Conservation (phyloP, 2,888 invertebrate species). For the Cataglyphis rosenhaueri region DNA sequence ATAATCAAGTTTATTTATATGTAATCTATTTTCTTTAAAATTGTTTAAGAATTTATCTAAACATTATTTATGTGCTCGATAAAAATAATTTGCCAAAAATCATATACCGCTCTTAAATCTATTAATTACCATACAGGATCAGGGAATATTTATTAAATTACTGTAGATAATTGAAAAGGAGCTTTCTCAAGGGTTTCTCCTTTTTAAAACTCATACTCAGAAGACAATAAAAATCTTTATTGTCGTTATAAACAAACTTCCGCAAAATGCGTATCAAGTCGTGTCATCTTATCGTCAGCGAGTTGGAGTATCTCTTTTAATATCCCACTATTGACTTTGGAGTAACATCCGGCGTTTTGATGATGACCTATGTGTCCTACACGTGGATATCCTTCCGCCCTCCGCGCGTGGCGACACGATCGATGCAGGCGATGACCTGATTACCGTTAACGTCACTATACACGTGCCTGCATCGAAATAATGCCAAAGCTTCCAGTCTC, state of each 20-base stretch:
- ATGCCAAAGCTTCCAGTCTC: conserved; percentile 58
- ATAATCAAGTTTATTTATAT: neutral
- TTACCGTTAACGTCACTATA: conserved; percentile 66
- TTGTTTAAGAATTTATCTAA: neutral
- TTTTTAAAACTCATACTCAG: neutral
- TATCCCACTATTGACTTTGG: conserved; percentile 22
- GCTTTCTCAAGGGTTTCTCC: too few species aligned
- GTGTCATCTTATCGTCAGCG: neutral
- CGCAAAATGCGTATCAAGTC: neutral
- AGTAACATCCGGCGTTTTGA: conserved; percentile 41
- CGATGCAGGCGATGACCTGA: conserved; percentile 76
- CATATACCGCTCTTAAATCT: neutral
- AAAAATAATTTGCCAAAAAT: neutral
- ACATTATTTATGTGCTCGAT: too few species aligned
- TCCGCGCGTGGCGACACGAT: conserved; percentile 64
- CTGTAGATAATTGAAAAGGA: neutral
- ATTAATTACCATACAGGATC: too few species aligned
- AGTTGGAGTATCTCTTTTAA: neutral
- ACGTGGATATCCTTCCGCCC: conserved; percentile 32
- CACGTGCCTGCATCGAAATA: conserved; percentile 75
- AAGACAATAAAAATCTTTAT: neutral
- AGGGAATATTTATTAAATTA: too few species aligned
- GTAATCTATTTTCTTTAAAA: neutral
- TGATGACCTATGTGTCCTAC: conserved; percentile 36
- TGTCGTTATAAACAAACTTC: neutral